Percentiles rank a stretch among this genome's conserved stretches.
Conservation (phyloP, 1,140 invertebrate species). For the Neelides sp. region DNA sequence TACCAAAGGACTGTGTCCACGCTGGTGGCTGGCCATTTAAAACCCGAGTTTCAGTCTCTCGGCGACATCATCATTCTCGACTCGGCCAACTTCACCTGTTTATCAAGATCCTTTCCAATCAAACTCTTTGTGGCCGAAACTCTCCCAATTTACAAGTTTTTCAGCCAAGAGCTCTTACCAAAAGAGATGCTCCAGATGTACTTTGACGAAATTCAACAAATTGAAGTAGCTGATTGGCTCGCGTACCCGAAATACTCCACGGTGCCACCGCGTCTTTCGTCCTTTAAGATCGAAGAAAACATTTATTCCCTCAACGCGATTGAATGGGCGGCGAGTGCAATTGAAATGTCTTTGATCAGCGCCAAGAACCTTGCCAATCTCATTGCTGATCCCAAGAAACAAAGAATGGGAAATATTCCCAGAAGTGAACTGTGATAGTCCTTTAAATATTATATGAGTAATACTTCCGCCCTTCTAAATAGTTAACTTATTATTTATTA, state of each 20-base stretch:
- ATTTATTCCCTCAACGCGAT: slow-evolving; percentile 55
- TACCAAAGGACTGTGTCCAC: slow-evolving; percentile 48
- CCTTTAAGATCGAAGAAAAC: slow-evolving; percentile 43
- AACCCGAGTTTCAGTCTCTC: slow-evolving; percentile 25
- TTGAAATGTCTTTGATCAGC: slow-evolving; percentile 56
- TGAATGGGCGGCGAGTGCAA: slow-evolving; percentile 54
- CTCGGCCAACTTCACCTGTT: slow-evolving; percentile 36
- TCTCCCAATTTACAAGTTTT: slow-evolving; percentile 45
- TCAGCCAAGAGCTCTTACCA: slow-evolving; percentile 41
- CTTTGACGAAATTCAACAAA: slow-evolving; percentile 39
- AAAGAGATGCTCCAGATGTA: slow-evolving; percentile 39
- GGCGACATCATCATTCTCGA: slow-evolving; percentile 43
- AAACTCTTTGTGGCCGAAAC: slow-evolving; percentile 20
- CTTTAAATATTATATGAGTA: no score
- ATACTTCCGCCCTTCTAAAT: no score
- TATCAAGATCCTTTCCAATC: slow-evolving; percentile 30
- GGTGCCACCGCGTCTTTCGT: slow-evolving; percentile 35
- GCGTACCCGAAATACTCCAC: slow-evolving; percentile 50
- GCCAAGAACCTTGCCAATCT: slow-evolving; percentile 52
- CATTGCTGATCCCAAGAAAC: no score
- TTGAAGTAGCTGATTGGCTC: slow-evolving; percentile 42
- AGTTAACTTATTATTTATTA: no score
- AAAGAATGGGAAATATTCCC: no score
- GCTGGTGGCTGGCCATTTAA: slow-evolving; percentile 44
- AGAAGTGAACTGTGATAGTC: no score